Conservation (phyloP, 2,113 vertebrate species). For the Istiophorus platypterus region DNA sequence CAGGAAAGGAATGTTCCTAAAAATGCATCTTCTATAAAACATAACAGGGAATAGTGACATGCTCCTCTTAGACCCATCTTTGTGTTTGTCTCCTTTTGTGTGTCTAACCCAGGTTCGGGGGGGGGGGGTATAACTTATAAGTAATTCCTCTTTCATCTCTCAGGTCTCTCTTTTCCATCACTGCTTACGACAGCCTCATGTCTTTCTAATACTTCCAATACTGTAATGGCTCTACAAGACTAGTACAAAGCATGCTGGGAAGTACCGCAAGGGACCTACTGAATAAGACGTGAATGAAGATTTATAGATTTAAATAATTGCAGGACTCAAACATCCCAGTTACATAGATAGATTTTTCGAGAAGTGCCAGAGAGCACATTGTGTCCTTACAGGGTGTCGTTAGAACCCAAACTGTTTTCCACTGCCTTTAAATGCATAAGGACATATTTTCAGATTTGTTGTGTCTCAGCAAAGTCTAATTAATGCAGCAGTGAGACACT, state of each 20-base stretch:
- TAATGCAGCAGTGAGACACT: background rate
- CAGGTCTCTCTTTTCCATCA: constrained; percentile 40
- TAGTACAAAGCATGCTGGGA: constrained; percentile 48
- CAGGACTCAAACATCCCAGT: background rate
- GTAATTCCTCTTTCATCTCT: constrained; percentile 70
- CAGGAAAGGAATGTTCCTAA: too few relatives aligned
- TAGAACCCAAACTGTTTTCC: background rate
- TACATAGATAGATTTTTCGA: background rate
- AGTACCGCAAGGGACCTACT: background rate
- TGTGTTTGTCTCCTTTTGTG: constrained; percentile 15
- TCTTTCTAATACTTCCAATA: constrained; percentile 20
- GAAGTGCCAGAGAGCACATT: background rate
- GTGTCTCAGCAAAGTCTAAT: background rate
- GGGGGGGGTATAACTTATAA: constrained; percentile 64
- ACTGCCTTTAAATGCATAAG: background rate
- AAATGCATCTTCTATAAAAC: too few relatives aligned
- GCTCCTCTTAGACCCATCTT: constrained; percentile 14
- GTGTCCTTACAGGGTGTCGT: background rate
- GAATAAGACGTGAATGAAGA: constrained; percentile 27
- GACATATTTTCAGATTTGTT: background rate
- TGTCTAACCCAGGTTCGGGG: constrained; percentile 1
- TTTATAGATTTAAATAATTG: constrained; percentile 17
- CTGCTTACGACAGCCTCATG: constrained; percentile 27
- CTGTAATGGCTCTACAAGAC: constrained; percentile 33
- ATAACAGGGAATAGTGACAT: constrained; percentile 31